Evolutionary conservation across 1,140 invertebrate genomes (phyloP).

Genomic region (Drosophila carrolli): DNA sequence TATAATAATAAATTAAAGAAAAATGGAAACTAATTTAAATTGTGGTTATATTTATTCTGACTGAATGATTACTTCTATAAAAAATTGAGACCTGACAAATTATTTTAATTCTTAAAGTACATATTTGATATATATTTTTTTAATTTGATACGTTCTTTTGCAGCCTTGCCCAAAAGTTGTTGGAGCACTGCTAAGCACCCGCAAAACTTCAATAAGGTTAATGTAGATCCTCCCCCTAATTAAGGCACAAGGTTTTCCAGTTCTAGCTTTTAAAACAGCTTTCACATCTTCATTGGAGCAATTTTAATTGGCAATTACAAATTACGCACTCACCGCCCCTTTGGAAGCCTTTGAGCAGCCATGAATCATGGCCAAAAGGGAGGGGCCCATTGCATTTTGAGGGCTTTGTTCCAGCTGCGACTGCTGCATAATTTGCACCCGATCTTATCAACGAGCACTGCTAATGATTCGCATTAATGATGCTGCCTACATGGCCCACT

Average conservation of each 20-base stretch:
- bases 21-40: too few relatives aligned
- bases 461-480: conserved; percentile 82
- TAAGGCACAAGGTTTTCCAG: conserved; percentile 3
- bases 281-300: conserved; percentile 65
- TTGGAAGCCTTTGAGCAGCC: conserved; percentile 19
- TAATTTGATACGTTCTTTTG: too few relatives aligned
- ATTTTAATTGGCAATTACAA: conserved; percentile 79
- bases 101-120: too few relatives aligned
- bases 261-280: conserved; percentile 16
- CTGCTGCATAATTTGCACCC: conserved; percentile 72
- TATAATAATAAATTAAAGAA: too few relatives aligned
- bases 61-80: too few relatives aligned
- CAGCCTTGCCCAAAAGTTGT: too few relatives aligned
- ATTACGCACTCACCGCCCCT: conserved; percentile 71
- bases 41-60: too few relatives aligned
- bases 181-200: not conserved
- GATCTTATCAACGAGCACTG: conserved; percentile 75
- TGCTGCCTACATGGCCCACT: conserved; percentile 49
- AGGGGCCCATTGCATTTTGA: not conserved
- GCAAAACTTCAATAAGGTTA: not conserved
- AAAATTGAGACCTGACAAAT: too few relatives aligned
- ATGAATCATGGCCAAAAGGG: conserved; percentile 50
- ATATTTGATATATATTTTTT: too few relatives aligned
- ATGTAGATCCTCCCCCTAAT: conserved; percentile 6
- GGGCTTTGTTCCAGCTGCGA: conserved; percentile 29